Conservation (phyloP, 1,140 invertebrate genomes). For the Tetramorium parvispinum region DNA sequence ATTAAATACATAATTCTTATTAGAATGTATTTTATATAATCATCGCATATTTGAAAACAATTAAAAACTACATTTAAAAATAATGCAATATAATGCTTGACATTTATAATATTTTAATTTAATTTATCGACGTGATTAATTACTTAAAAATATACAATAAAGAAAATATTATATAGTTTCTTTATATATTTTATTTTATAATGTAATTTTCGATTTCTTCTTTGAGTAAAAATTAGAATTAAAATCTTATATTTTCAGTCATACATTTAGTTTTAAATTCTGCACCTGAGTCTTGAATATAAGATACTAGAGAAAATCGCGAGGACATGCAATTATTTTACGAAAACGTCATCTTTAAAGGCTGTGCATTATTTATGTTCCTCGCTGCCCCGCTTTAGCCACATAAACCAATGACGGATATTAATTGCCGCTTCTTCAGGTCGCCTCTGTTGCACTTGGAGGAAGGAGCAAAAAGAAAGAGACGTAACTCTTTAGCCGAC, state of each 20-base stretch:
- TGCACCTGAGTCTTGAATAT: not conserved
- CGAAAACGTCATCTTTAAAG: slow-evolving; percentile 21
- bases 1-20: not conserved
- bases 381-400: not conserved
- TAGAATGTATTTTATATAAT: not conserved
- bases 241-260: not conserved
- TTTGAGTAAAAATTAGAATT: not conserved
- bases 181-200: not conserved
- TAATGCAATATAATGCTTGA: not conserved
- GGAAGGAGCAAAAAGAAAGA: not conserved
- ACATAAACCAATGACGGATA: slow-evolving; percentile 14
- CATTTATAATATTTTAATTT: not conserved
- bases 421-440: slow-evolving; percentile 16
- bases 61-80: not conserved
- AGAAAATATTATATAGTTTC: not conserved
- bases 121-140: not conserved
- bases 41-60: not conserved
- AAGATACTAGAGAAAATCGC: not conserved
- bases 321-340: not conserved
- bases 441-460: not conserved
- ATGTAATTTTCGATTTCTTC: not conserved
- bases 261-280: not conserved
- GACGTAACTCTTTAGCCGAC: not conserved
- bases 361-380: slow-evolving; percentile 20
- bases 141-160: not conserved